Percentiles rank a stretch among this genome's conserved stretches.
Evolutionary conservation across 2,797 vertebrate genomes (phyloP).

Genomic region (Pangasius djambal): DNA sequence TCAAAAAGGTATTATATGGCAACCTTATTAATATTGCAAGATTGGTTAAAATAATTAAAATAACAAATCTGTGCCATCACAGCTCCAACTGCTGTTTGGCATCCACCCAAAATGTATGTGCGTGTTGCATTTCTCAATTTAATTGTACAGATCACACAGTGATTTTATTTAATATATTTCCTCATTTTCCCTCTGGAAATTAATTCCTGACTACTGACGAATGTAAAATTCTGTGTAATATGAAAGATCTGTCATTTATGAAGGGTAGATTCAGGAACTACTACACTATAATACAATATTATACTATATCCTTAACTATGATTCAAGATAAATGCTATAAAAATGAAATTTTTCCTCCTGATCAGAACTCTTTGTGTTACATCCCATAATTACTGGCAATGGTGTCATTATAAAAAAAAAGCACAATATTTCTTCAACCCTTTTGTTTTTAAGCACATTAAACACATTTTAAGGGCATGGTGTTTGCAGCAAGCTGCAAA

Average conservation of each 20-base stretch:
- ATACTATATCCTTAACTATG: background rate
- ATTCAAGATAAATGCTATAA: background rate
- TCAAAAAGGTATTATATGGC: background rate
- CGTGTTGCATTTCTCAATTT: background rate
- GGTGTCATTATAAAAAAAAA: background rate
- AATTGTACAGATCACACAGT: constrained; percentile 7
- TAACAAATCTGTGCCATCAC: background rate
- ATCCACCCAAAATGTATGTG: background rate
- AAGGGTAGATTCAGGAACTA: background rate
- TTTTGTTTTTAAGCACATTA: background rate
- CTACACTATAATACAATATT: background rate
- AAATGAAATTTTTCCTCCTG: background rate
- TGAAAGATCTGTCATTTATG: background rate
- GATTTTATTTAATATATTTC: background rate
- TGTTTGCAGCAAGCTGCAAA: background rate
- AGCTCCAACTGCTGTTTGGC: constrained; percentile 15
- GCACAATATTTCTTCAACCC: background rate
- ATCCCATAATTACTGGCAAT: background rate
- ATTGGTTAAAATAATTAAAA: constrained; percentile 4
- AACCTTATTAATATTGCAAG: background rate
- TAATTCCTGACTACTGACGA: background rate
- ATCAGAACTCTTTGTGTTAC: background rate
- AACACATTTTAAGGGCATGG: background rate
- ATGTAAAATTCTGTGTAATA: constrained; percentile 2
- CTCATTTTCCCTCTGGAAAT: background rate